These are phyloP conservation scores for Lasioglossum zephyrum DNA, from an alignment of 2,888 invertebrate genomes.

Conservation along the genomic window DNA sequence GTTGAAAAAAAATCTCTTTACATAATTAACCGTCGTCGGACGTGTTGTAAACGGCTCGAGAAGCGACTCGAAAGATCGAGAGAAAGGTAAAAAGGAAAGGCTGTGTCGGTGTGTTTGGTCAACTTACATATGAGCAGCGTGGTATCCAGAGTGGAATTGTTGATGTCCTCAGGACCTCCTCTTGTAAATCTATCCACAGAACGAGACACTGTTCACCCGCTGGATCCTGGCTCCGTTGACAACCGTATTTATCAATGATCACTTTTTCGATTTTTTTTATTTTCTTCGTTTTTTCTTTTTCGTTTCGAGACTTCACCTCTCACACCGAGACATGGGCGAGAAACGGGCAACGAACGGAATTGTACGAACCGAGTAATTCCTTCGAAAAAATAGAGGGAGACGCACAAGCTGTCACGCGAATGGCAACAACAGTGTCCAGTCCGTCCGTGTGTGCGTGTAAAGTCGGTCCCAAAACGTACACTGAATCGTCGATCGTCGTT, in stretches of 20 bases:
- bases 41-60: background rate
- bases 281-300: background rate
- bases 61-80: slow-evolving; percentile 2
- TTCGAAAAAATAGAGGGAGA: background rate
- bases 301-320: slow-evolving; percentile 57
- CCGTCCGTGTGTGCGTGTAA: slow-evolving; percentile 14
- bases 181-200: slow-evolving; percentile 81
- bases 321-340: slow-evolving; percentile 33
- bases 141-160: slow-evolving; percentile 82
- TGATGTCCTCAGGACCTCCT: slow-evolving; percentile 80
- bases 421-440: background rate
- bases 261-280: slow-evolving; percentile 18
- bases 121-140: slow-evolving; percentile 83
- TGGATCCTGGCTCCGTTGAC: slow-evolving; percentile 33
- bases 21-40: slow-evolving; percentile 1
- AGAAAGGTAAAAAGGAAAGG: slow-evolving; percentile 5
- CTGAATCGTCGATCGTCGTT: slow-evolving; percentile 31
- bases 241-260: slow-evolving; percentile 38
- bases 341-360: background rate
- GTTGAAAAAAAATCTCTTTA: background rate
- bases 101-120: background rate
- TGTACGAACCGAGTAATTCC: background rate
- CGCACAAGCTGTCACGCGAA: slow-evolving; percentile 34
- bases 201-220: slow-evolving; percentile 77
- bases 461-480: slow-evolving; percentile 38